Evolutionary conservation across 2,797 vertebrate genomes (phyloP).

Genomic region (Clarias platycephalus): DNA sequence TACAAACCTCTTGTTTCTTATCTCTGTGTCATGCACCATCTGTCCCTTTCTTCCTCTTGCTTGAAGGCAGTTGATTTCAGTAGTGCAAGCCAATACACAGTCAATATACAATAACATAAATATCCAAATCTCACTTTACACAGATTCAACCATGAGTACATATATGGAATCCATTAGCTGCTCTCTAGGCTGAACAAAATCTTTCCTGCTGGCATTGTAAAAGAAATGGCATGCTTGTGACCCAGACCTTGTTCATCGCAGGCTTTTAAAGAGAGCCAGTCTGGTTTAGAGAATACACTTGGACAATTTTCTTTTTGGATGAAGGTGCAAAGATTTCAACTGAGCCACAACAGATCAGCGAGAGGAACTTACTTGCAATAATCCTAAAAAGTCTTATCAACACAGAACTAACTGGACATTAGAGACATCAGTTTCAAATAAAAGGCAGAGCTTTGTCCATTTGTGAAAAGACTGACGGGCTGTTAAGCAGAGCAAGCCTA

Average conservation of each 20-base stretch:
- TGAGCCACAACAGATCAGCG: slow-evolving; percentile 14
- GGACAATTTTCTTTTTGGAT: slow-evolving; percentile 26
- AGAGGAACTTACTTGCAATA: slow-evolving; percentile 21
- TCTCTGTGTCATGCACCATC: slow-evolving; percentile 2
- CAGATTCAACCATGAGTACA: slow-evolving; percentile 58
- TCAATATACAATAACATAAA: slow-evolving; percentile 53
- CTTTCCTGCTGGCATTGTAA: slow-evolving; percentile 53
- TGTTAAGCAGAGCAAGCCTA: slow-evolving; percentile 23
- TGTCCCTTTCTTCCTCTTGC: slow-evolving; percentile 26
- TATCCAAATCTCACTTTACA: slow-evolving; percentile 61
- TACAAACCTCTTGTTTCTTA: slow-evolving; percentile 6
- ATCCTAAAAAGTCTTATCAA: neutral
- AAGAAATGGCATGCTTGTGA: slow-evolving; percentile 38
- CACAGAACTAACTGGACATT: slow-evolving; percentile 31
- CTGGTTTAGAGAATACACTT: slow-evolving; percentile 14
- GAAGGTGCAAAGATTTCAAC: slow-evolving; percentile 24
- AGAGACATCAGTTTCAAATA: slow-evolving; percentile 36
- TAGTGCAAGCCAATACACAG: slow-evolving; percentile 40
- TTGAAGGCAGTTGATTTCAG: slow-evolving; percentile 52
- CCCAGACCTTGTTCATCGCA: slow-evolving; percentile 51
- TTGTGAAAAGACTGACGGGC: slow-evolving; percentile 37
- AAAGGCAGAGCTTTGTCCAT: slow-evolving; percentile 23
- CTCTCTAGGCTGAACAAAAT: slow-evolving; percentile 61
- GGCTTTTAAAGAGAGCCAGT: slow-evolving; percentile 34
- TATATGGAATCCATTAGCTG: slow-evolving; percentile 61